phyloP scores from a whole-genome alignment of 2,797 vertebrate species.

The Otus scops region DNA sequence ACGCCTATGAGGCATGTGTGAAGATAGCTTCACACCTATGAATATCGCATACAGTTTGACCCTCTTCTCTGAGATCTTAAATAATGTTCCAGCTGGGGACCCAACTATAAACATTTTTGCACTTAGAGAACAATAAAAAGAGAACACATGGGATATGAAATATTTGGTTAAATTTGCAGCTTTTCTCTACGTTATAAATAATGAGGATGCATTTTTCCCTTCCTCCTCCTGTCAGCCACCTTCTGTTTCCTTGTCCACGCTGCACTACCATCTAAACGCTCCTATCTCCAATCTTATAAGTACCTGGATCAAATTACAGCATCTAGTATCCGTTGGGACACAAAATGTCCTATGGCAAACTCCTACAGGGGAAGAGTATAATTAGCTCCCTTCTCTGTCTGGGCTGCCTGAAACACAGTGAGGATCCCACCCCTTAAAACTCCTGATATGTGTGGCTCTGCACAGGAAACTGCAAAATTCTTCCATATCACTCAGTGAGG shows the following conservation, averaged over 20 bases:
- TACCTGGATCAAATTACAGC: background rate
- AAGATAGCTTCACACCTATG: constrained; percentile 20
- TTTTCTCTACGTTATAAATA: constrained; percentile 9
- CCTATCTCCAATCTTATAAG: background rate
- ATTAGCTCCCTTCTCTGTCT: background rate
- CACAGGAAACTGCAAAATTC: background rate
- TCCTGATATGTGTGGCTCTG: background rate
- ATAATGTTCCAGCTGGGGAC: constrained; percentile 29
- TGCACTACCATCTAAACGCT: background rate
- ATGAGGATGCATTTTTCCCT: background rate
- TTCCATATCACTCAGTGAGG: background rate
- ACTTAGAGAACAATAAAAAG: constrained; percentile 23
- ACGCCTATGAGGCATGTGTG: background rate
- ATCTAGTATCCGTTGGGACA: background rate
- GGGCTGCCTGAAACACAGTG: background rate
- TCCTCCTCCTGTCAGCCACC: constrained; percentile 7
- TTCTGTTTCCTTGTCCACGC: background rate
- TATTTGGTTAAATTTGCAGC: constrained; percentile 17
- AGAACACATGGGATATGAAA: background rate
- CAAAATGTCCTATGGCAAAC: background rate
- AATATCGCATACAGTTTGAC: background rate
- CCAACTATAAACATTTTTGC: constrained; percentile 23
- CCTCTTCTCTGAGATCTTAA: constrained; percentile 1
- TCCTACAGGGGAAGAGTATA: background rate
- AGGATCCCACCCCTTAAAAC: background rate